Percentiles rank a stretch among this genome's conserved stretches.
phyloP scores from a whole-genome alignment of 2,888 invertebrate genomes.

The Venusia cambrica region DNA sequence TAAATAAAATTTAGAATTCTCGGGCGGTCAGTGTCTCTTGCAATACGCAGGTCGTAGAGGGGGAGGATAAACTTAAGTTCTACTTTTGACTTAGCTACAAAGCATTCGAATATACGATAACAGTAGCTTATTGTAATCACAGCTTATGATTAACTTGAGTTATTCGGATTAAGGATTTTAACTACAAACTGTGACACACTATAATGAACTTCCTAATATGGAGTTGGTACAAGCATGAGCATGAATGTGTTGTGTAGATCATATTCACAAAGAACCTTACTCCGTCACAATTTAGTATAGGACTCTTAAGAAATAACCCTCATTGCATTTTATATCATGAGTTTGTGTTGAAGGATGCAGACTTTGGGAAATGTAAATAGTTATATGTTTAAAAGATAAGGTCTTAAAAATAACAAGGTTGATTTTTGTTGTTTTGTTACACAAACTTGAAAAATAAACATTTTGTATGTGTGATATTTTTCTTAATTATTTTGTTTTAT shows the following conservation, averaged over 20 bases:
- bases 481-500: constrained; percentile 55
- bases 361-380: constrained; percentile 79
- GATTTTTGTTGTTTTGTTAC: constrained; percentile 82
- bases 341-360: constrained; percentile 77
- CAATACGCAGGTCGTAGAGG: constrained; percentile 49
- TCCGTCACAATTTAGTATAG: constrained; percentile 78
- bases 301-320: constrained; percentile 69
- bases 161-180: constrained; percentile 63
- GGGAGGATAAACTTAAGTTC: constrained; percentile 70
- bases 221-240: too few relatives aligned
- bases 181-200: constrained; percentile 70
- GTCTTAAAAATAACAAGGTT: constrained; percentile 76
- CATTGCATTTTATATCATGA: constrained; percentile 76
- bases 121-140: constrained; percentile 78
- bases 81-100: constrained; percentile 64
- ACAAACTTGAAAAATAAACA: constrained; percentile 80
- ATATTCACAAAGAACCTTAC: too few relatives aligned
- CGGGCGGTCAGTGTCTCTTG: constrained; percentile 38
- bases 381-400: constrained; percentile 78
- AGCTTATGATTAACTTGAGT: constrained; percentile 71
- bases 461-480: constrained; percentile 78
- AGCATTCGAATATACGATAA: constrained; percentile 64
- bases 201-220: too few relatives aligned
- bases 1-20: constrained; percentile 37
- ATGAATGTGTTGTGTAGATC: too few relatives aligned